phyloP scores from a whole-genome alignment of 2,113 vertebrate species.

The Gorsachius goisagi region DNA sequence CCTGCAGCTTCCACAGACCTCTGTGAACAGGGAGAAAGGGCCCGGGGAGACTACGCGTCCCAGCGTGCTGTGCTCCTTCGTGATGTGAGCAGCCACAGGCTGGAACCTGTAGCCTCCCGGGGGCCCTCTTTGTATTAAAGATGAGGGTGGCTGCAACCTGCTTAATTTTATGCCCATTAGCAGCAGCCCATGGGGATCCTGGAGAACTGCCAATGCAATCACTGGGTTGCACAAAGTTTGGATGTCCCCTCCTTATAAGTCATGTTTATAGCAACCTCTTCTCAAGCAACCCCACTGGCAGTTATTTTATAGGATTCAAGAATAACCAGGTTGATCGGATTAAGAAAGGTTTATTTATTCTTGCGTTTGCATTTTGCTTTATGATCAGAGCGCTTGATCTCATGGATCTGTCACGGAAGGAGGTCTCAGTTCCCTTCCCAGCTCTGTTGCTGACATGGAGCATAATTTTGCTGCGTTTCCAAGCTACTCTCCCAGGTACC shows the following conservation, averaged over 20 bases:
- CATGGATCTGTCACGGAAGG: background rate
- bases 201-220: constrained; percentile 5
- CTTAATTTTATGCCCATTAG: constrained; percentile 45
- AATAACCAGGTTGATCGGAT: constrained; percentile 16
- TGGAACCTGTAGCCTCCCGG: constrained; percentile 8
- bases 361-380: background rate
- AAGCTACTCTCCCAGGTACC: background rate
- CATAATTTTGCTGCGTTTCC: background rate
- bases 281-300: constrained; percentile 17
- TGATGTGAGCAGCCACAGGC: background rate
- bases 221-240: constrained; percentile 16
- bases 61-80: background rate
- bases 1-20: background rate
- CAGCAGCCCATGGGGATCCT: background rate
- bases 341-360: constrained; percentile 33
- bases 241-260: constrained; percentile 3
- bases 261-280: constrained; percentile 31
- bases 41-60: background rate
- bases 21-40: background rate
- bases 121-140: constrained; percentile 21
- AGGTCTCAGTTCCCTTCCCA: background rate
- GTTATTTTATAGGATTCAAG: constrained; percentile 26
- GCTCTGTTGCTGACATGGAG: background rate
- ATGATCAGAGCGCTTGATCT: background rate
- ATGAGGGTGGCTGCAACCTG: constrained; percentile 24